phyloP scores from a whole-genome alignment of 2,888 invertebrate species.

The Incurvaria masculella region DNA sequence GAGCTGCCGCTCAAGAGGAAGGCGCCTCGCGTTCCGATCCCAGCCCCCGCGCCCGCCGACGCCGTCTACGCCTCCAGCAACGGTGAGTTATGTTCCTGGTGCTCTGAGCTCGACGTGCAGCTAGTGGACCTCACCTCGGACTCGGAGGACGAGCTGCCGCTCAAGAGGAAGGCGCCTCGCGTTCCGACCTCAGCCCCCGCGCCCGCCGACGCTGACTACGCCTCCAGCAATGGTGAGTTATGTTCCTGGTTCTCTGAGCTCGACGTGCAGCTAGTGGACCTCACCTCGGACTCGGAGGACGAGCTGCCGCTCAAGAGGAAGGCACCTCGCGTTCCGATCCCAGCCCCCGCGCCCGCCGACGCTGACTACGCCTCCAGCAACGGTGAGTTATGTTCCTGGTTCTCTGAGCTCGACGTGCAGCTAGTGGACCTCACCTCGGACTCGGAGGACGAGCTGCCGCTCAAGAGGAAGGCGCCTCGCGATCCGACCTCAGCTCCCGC shows the following conservation, averaged over 20 bases:
- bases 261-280: constrained; percentile 57
- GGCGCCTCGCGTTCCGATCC: constrained; percentile 34
- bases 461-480: constrained; percentile 55
- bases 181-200: constrained; percentile 36
- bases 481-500: constrained; percentile 36
- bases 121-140: constrained; percentile 73
- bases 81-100: constrained; percentile 13
- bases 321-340: constrained; percentile 34
- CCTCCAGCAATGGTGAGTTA: constrained; percentile 26
- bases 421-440: constrained; percentile 73
- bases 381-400: constrained; percentile 10
- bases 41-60: constrained; percentile 33
- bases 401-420: constrained; percentile 25
- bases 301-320: constrained; percentile 65
- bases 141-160: constrained; percentile 67
- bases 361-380: constrained; percentile 39
- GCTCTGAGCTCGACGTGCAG: constrained; percentile 27
- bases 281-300: constrained; percentile 73
- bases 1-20: constrained; percentile 65
- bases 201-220: constrained; percentile 35
- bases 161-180: constrained; percentile 55
- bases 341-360: constrained; percentile 33
- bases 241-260: constrained; percentile 14
- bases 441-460: constrained; percentile 67
- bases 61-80: constrained; percentile 39